Evolutionary conservation across 2,797 vertebrate species (phyloP), one percentile per base, ranked within the genome.

Genomic region (Neoniphon sammara): DNA sequence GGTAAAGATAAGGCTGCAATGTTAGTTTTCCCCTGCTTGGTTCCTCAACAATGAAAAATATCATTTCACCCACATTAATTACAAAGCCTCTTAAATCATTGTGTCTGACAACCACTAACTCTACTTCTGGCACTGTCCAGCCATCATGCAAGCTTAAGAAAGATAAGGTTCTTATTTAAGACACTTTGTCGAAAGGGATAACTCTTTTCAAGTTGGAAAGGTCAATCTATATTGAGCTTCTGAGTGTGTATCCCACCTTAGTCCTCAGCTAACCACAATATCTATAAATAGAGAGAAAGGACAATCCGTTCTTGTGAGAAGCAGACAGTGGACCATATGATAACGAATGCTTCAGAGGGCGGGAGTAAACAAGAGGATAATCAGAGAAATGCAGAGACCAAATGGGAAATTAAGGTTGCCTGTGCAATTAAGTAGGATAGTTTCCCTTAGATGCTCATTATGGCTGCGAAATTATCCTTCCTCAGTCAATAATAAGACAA

Each of bases 211-310:
- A 57, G 59, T 36, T 47, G 27, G 39, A 53, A 75, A 62, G 61
- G 79, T 64, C 72, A 58, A 20, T 53, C 46, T 76, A 54, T 81
- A 63, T 7, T 53, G 30, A 82, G 75, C 68, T 77, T 66, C 50
- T 70, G 74, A 52, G 49, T 49, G 50, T 59, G 44, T 3, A 20
- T 78, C 73, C 57, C 20, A 68, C 71, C 47, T 63, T 44, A 65
- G 66, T 74, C 44, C 31, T 76, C 66, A 80, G 44, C 44, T 17
- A 46, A 14, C 25, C 12, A 46, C 73, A 46, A 50, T 36, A 58
- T 68, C 75, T 85, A 81, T 72, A 79, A 82, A 89, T 87, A 88
- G 66, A 66, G 21, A 47, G 17, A 78, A 23, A 73, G 65, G 64
- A 27, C 64, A 34, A 56, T 54, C 53, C 66, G 60, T 31, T 75